A percentile compares a stretch with the other conserved stretches of the same genome.
phyloP scores from a whole-genome alignment of 2,113 vertebrate species.

The Pycnonotus jocosus region DNA sequence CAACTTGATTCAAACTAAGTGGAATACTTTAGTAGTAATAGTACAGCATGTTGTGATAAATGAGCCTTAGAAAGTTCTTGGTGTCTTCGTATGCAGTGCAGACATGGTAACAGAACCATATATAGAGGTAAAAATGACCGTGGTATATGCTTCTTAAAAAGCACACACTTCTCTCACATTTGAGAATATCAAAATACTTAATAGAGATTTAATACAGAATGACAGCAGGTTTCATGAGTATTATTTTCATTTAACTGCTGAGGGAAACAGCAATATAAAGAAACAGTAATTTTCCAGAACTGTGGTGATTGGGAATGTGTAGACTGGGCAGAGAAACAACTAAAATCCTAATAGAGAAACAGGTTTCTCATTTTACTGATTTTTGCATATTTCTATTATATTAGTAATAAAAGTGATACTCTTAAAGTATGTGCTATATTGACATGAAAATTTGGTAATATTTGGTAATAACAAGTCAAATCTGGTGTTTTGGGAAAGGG shows the following conservation, averaged over 20 bases:
- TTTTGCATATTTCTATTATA: neutral
- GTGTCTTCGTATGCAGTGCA: neutral
- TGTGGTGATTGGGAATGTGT: neutral
- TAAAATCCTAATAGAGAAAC: neutral
- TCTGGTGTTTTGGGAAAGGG: neutral
- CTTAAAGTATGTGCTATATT: neutral
- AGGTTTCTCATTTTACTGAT: neutral
- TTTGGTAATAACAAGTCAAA: too few species aligned
- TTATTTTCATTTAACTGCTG: neutral
- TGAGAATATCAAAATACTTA: neutral
- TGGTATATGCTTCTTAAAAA: neutral
- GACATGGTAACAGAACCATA: neutral
- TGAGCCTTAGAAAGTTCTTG: neutral
- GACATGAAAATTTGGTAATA: too few species aligned
- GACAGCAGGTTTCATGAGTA: neutral
- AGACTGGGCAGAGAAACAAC: neutral
- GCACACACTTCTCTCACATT: neutral
- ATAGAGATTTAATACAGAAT: neutral
- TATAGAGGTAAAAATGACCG: neutral
- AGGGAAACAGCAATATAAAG: neutral
- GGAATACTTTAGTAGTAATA: neutral
- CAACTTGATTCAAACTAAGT: neutral
- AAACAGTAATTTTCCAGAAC: neutral
- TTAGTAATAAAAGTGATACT: neutral
- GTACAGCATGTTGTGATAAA: neutral